These are phyloP conservation scores for Dascillus cervinus DNA, from an alignment of 2,888 invertebrate species.

Conservation along the genomic window DNA sequence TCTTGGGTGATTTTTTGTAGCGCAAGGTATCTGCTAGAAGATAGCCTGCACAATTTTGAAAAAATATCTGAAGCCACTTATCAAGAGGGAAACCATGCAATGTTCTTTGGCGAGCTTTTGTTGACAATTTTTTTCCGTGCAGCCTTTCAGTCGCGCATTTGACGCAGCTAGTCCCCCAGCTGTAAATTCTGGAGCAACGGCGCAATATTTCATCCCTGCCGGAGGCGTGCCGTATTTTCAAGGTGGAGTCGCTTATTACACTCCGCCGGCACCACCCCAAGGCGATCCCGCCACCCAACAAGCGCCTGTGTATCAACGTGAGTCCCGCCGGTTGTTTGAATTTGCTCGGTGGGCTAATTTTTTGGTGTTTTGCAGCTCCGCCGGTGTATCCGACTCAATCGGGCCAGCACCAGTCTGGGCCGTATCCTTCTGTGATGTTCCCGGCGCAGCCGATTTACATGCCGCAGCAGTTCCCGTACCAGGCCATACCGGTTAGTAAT, in stretches of 20 bases:
- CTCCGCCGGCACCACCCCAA: slow-evolving; percentile 26
- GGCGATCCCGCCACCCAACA: slow-evolving; percentile 35
- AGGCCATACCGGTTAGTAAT: slow-evolving; percentile 40
- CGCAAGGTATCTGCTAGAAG: no score
- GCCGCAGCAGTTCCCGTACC: slow-evolving; percentile 43
- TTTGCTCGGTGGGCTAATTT: neutral
- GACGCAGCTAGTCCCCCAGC: slow-evolving; percentile 49
- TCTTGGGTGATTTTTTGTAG: neutral
- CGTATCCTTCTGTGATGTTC: slow-evolving; percentile 40
- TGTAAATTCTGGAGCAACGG: slow-evolving; percentile 39
- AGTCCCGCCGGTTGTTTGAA: slow-evolving; percentile 9
- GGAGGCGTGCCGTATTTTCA: slow-evolving; percentile 33
- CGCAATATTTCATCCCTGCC: slow-evolving; percentile 40
- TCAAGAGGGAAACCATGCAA: no score
- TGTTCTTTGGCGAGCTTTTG: no score
- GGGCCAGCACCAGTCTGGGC: slow-evolving; percentile 37
- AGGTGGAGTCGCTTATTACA: slow-evolving; percentile 38
- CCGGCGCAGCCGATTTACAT: slow-evolving; percentile 41
- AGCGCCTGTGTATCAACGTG: slow-evolving; percentile 36
- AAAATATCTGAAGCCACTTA: no score
- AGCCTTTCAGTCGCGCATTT: slow-evolving; percentile 47
- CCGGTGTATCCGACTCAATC: slow-evolving; percentile 38
- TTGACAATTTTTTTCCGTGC: no score
- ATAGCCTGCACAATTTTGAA: no score
- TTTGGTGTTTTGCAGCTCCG: slow-evolving; percentile 26